Conservation (phyloP, 2,113 vertebrate species). For the Psammodynastes pulverulentus region DNA sequence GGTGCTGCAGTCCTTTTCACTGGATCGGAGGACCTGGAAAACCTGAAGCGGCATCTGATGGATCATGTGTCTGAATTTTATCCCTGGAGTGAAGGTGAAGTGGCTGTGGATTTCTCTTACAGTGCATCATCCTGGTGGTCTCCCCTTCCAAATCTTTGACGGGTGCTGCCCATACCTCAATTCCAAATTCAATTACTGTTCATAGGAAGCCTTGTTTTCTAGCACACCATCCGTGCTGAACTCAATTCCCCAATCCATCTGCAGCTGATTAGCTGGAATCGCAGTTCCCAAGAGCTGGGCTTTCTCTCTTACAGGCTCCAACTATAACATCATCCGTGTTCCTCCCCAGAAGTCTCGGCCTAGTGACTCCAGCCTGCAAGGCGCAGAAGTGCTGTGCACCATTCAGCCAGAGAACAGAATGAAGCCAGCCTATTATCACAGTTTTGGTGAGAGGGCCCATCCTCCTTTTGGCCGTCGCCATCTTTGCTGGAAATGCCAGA, state of each 20-base stretch:
- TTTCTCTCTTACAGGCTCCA: slow-evolving; percentile 71
- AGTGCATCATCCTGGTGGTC: not conserved
- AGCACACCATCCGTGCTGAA: not conserved
- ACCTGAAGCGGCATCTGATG: not conserved
- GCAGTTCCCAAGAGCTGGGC: not conserved
- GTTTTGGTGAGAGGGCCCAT: slow-evolving; percentile 79
- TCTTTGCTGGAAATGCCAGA: not conserved
- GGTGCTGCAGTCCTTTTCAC: not conserved
- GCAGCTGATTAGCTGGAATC: too few relatives aligned
- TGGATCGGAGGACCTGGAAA: not conserved
- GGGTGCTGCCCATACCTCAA: not conserved
- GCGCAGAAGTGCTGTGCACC: slow-evolving; percentile 79
- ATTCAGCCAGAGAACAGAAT: slow-evolving; percentile 74
- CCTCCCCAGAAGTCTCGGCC: slow-evolving; percentile 70
- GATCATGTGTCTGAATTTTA: not conserved
- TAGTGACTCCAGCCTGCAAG: slow-evolving; percentile 73
- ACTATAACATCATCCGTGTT: slow-evolving; percentile 85
- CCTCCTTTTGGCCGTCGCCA: not conserved
- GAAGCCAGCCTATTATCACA: slow-evolving; percentile 91
- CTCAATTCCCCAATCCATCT: too few relatives aligned
- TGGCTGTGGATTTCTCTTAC: not conserved
- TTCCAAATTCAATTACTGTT: not conserved
- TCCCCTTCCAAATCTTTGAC: not conserved
- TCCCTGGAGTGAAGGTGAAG: not conserved
- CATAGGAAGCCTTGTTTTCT: not conserved